Base-by-base conservation (phyloP, 2,113 vertebrate genomes). In the western clawed frog (Xenopus tropicalis) region DNA sequence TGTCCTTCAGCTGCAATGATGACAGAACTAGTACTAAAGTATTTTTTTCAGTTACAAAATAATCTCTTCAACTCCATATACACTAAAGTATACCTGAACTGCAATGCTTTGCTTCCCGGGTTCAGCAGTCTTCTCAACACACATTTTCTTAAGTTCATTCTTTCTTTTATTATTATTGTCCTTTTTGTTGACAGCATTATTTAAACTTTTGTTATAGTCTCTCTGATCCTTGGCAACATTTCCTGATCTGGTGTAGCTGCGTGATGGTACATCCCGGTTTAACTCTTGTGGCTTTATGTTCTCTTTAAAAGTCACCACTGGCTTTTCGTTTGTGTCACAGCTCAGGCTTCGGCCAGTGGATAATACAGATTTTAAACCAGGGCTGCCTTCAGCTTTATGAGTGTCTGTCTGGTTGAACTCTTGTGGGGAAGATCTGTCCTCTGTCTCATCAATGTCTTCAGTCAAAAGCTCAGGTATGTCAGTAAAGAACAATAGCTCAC, bases 291-390 rank as follows among this genome's bases (percentile, higher is more conserved):
- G 96, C 81, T 98, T 98, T 86, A 96, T 96, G 82, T 98, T 98
- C 87, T 99, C 97, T 80, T 98, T 98, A 86, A 98, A 98, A 0
- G 96, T 98, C 79, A 98, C 96, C 79, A 97, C 86, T 0, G 95
- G 96, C 21, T 96, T 94, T 72, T 98, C 97, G 61, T 89, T 85
- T 3, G 87, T 14, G 14, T 98, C 95, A 3, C 91, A 88, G 86
- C 76, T 91, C 21, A 87, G 93, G 86, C 87, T 94, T 83, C 94
- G 94, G 77, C 96, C 95, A 17, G 86, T 91, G 0, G 95, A 97
- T 62, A 98, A 89, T 74, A 97, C 94, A 0, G 97, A 96, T 77
- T 96, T 98, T 71, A 99, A 88, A 63, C 93, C 93, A 0, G 86
- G 86, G 81, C 87, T 91, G 44, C 91, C 88, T 2, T 97, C 94